Conservation (phyloP, 2,797 vertebrate species). For the Hyperoplus lanceolatus region DNA sequence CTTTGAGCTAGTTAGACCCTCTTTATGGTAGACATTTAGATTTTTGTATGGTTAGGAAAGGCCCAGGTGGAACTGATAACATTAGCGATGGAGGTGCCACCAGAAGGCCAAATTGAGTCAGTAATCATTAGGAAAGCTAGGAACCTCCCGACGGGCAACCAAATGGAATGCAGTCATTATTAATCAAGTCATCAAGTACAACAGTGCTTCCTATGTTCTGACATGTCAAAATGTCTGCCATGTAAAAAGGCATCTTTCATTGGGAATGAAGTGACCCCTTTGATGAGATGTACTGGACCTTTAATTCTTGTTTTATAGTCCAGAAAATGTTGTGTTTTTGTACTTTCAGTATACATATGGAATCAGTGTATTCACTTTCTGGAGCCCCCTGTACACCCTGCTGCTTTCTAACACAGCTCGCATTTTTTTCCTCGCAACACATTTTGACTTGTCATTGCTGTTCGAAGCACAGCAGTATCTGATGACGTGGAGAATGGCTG, state of each 20-base stretch:
- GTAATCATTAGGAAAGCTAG: neutral
- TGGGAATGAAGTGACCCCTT: neutral
- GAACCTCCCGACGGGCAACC: no score
- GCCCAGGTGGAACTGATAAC: constrained; percentile 6
- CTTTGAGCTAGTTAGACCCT: neutral
- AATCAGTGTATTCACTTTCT: neutral
- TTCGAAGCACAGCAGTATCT: neutral
- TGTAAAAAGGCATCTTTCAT: neutral
- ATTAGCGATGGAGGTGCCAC: neutral
- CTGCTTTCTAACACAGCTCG: neutral
- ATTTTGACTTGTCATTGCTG: neutral
- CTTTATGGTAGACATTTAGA: neutral
- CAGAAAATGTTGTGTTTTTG: neutral
- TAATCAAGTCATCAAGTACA: neutral
- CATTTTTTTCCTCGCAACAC: neutral
- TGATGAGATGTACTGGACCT: neutral
- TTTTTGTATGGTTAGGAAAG: neutral
- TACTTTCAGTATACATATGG: neutral
- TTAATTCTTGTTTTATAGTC: neutral
- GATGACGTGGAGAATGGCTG: neutral
- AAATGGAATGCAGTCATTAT: neutral
- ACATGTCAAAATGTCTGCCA: neutral
- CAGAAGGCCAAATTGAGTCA: neutral
- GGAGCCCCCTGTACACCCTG: neutral
- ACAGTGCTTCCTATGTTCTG: neutral